A percentile compares a stretch with the other conserved stretches of the same genome.
phyloP scores from a whole-genome alignment of 2,888 invertebrate genomes.

The Nemotelus nigrinus region DNA sequence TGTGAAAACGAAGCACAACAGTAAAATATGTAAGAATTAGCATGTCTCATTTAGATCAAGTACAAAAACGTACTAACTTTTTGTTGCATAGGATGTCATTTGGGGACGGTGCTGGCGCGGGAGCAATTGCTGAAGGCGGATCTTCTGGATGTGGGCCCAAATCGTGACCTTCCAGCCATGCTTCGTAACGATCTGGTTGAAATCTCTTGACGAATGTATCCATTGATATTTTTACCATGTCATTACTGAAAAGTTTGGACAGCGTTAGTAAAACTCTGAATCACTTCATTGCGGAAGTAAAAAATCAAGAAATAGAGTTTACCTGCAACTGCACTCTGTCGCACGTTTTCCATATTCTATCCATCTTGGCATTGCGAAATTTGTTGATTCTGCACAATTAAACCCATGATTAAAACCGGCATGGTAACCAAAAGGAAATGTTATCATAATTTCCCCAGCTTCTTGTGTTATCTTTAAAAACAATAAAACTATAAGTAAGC shows the following conservation, averaged over 20 bases:
- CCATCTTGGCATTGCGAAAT: slow-evolving; percentile 97
- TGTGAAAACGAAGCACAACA: slow-evolving; percentile 46
- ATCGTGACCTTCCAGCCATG: slow-evolving; percentile 92
- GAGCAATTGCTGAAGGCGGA: slow-evolving; percentile 72
- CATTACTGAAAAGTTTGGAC: slow-evolving; percentile 69
- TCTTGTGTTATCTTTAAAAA: slow-evolving; percentile 86
- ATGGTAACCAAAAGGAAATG: slow-evolving; percentile 98
- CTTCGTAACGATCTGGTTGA: slow-evolving; percentile 86
- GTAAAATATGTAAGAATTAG: background rate
- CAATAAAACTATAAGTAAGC: slow-evolving; percentile 33
- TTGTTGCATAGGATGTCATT: slow-evolving; percentile 83
- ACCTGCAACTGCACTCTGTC: slow-evolving; percentile 83
- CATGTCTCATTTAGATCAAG: background rate
- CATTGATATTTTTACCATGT: slow-evolving; percentile 99
- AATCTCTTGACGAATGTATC: slow-evolving; percentile 96
- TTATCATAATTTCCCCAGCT: slow-evolving; percentile 97
- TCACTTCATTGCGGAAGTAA: slow-evolving; percentile 52
- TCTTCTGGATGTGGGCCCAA: slow-evolving; percentile 94
- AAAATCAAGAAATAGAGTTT: slow-evolving; percentile 52
- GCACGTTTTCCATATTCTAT: slow-evolving; percentile 97
- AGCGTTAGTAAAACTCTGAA: no score
- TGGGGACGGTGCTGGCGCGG: slow-evolving; percentile 84
- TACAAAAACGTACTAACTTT: slow-evolving; percentile 64
- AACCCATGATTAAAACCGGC: slow-evolving; percentile 98
- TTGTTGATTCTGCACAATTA: slow-evolving; percentile 98